Percentiles rank a stretch among this genome's conserved stretches.
Evolutionary conservation across 2,888 invertebrate species (phyloP).

Genomic region (Nymphalis c-album): DNA sequence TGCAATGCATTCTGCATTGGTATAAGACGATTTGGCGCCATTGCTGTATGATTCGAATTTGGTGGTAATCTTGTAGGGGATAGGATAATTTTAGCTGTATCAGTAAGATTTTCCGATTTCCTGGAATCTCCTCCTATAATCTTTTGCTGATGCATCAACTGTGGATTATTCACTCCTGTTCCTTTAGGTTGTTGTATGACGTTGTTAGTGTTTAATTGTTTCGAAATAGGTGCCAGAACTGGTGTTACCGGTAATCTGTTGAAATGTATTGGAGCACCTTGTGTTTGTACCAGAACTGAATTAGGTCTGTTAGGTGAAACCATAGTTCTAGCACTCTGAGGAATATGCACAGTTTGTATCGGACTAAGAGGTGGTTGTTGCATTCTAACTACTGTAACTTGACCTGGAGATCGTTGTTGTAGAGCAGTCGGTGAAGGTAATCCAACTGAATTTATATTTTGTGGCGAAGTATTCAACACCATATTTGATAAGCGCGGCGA

Average conservation of each 20-base stretch:
- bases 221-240: slow-evolving; percentile 79
- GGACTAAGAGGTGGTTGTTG: slow-evolving; percentile 75
- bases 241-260: slow-evolving; percentile 82
- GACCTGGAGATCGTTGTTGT: slow-evolving; percentile 70
- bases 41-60: slow-evolving; percentile 64
- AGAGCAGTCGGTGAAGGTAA: slow-evolving; percentile 66
- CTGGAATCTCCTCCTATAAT: slow-evolving; percentile 59
- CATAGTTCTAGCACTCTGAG: slow-evolving; percentile 66
- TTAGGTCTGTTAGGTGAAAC: slow-evolving; percentile 73
- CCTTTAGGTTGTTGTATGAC: slow-evolving; percentile 66
- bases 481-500: slow-evolving; percentile 70
- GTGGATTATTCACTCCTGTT: slow-evolving; percentile 50
- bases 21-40: slow-evolving; percentile 74
- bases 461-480: slow-evolving; percentile 65
- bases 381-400: slow-evolving; percentile 78
- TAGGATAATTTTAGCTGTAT: slow-evolving; percentile 69
- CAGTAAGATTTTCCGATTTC: slow-evolving; percentile 60
- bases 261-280: slow-evolving; percentile 71
- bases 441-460: slow-evolving; percentile 62
- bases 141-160: slow-evolving; percentile 66
- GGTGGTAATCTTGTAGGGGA: slow-evolving; percentile 66
- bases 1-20: slow-evolving; percentile 72
- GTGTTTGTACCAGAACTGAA: slow-evolving; percentile 75
- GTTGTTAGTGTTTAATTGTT: slow-evolving; percentile 78
- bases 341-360: slow-evolving; percentile 70